These are phyloP conservation scores for Drosophila trichaetosa DNA, from an alignment of 2,888 invertebrate genomes.

Conservation along the genomic window DNA sequence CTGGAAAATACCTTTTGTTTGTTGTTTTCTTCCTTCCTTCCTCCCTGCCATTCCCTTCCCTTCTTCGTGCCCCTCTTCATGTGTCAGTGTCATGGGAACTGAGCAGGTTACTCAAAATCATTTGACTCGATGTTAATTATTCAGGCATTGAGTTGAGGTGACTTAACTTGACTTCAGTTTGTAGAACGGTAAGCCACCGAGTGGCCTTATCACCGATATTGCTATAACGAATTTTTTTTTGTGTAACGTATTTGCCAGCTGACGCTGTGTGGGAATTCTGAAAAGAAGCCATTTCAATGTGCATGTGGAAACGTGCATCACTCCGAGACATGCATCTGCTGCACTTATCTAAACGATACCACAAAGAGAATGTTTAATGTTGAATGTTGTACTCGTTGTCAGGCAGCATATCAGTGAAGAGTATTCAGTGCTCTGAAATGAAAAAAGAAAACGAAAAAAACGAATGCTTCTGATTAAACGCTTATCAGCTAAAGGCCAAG, in stretches of 20 bases:
- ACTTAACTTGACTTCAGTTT: constrained; percentile 17
- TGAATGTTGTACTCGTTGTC: constrained; percentile 25
- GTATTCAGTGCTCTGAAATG: not conserved
- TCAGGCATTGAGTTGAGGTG: not conserved
- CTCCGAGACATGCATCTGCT: not conserved
- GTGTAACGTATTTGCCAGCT: constrained; percentile 75
- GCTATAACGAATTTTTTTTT: constrained; percentile 39
- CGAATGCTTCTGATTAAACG: constrained; percentile 14
- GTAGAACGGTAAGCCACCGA: constrained; percentile 57
- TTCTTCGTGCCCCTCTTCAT: not conserved
- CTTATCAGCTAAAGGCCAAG: constrained; percentile 48
- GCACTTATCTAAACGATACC: constrained; percentile 32
- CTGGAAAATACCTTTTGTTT: constrained; percentile 12
- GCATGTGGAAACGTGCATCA: constrained; percentile 13
- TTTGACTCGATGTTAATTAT: constrained; percentile 25
- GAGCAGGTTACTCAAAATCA: constrained; percentile 37
- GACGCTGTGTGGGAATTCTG: constrained; percentile 59
- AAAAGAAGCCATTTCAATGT: constrained; percentile 38
- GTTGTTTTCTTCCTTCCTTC: constrained; percentile 8
- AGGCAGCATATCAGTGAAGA: not conserved
- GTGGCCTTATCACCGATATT: constrained; percentile 58
- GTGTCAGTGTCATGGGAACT: constrained; percentile 66
- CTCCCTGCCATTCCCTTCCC: not conserved
- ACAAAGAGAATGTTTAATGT: not conserved
- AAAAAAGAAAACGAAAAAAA: not conserved